Evolutionary conservation across 2,113 vertebrate species (phyloP).

Genomic region (Nibea albiflora): DNA sequence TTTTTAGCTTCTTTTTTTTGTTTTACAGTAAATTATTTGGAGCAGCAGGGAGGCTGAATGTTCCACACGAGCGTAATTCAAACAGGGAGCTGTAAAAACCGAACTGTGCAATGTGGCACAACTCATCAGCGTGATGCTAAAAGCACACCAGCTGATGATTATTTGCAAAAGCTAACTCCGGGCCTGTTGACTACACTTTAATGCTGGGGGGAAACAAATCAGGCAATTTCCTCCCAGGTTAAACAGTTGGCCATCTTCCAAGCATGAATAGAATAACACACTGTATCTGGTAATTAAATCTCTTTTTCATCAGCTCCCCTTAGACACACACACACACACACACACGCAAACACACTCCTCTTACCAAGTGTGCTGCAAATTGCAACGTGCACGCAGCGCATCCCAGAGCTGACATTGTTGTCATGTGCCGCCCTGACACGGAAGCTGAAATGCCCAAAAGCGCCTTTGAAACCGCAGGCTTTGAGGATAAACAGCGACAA

Average conservation of each 20-base stretch:
- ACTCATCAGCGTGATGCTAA: not conserved
- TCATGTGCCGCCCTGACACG: constrained; percentile 24
- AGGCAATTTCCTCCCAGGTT: constrained; percentile 37
- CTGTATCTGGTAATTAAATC: constrained; percentile 59
- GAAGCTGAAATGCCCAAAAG: constrained; percentile 22
- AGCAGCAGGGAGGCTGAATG: constrained; percentile 3
- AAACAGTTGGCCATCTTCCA: constrained; percentile 33
- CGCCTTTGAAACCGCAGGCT: not conserved
- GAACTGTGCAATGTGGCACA: constrained; percentile 10
- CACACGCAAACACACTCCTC: not conserved
- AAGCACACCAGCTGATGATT: constrained; percentile 19
- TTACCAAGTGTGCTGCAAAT: constrained; percentile 8
- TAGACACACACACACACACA: constrained; percentile 1
- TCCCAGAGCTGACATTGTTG: constrained; percentile 36
- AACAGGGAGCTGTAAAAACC: not conserved
- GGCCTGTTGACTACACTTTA: constrained; percentile 45
- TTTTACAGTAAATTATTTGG: constrained; percentile 18
- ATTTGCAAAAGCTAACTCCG: constrained; percentile 32
- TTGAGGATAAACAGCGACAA: constrained; percentile 21
- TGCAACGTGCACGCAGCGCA: not conserved
- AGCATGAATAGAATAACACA: constrained; percentile 40
- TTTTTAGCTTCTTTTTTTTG: constrained; percentile 1
- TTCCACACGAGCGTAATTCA: not conserved
- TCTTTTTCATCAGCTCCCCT: constrained; percentile 45
- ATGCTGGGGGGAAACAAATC: constrained; percentile 40